A percentile compares a stretch with the other conserved stretches of the same genome.
These are phyloP conservation scores for Stercorarius parasiticus DNA, from an alignment of 2,113 vertebrate species.

Conservation along the genomic window DNA sequence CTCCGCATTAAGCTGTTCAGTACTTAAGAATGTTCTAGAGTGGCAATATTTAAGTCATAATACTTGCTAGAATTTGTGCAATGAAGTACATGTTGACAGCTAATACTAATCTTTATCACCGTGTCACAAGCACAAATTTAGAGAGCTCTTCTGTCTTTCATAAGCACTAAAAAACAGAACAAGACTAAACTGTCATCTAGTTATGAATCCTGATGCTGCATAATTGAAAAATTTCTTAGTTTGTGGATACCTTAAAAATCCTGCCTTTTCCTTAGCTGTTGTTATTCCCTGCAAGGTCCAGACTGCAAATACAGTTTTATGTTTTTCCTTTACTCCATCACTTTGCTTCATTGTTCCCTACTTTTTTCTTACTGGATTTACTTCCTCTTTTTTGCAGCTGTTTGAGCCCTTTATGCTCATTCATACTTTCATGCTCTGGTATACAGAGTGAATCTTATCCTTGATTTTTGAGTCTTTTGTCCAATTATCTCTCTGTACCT, in stretches of 20 bases:
- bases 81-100: background rate
- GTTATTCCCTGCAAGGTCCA: background rate
- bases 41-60: background rate
- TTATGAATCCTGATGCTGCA: background rate
- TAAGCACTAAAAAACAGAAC: background rate
- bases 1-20: background rate
- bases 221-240: background rate
- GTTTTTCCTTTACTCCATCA: background rate
- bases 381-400: background rate
- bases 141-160: background rate
- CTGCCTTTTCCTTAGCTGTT: background rate
- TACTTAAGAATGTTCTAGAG: background rate
- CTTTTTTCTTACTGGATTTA: background rate
- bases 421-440: background rate
- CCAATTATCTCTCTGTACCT: constrained; percentile 36
- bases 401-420: background rate
- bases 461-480: background rate
- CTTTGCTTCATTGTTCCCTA: background rate
- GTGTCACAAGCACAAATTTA: background rate
- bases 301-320: background rate
- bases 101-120: background rate
- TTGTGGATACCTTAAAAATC: background rate
- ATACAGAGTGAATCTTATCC: constrained; percentile 3
- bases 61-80: background rate
- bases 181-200: background rate